Conservation (phyloP, 2,888 invertebrate species). For the Xestoiulus laeticollis region DNA sequence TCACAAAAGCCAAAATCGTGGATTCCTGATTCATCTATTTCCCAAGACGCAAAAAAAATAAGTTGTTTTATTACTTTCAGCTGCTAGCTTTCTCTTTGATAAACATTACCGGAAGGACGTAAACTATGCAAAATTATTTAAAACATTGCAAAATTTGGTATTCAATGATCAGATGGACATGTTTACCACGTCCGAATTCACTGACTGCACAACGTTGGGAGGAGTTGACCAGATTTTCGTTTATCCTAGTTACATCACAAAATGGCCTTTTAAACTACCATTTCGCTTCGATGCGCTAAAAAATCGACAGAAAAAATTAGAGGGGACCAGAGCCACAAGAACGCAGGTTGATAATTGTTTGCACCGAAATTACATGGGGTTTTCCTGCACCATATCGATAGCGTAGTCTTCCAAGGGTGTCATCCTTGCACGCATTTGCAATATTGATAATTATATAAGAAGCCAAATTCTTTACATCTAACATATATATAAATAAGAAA, state of each 20-base stretch:
- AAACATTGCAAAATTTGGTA: neutral
- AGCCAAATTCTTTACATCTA: neutral
- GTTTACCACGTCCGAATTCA: neutral
- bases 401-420: neutral
- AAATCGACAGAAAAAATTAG: constrained; percentile 1
- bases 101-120: neutral
- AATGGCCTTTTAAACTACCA: neutral
- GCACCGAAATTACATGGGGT: neutral
- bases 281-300: neutral
- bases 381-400: neutral
- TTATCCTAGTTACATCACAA: constrained; percentile 1
- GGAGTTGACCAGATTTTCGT: neutral
- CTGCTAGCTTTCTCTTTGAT: neutral
- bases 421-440: neutral
- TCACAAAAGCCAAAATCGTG: neutral
- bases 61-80: neutral
- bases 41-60: neutral
- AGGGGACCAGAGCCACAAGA: neutral
- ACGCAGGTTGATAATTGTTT: neutral
- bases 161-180: neutral
- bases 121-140: neutral
- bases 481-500: neutral
- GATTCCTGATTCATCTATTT: neutral
- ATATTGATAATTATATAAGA: neutral
- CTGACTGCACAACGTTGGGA: neutral